Conservation (phyloP, 2,888 invertebrate genomes). For the Sympetrum striolatum region DNA sequence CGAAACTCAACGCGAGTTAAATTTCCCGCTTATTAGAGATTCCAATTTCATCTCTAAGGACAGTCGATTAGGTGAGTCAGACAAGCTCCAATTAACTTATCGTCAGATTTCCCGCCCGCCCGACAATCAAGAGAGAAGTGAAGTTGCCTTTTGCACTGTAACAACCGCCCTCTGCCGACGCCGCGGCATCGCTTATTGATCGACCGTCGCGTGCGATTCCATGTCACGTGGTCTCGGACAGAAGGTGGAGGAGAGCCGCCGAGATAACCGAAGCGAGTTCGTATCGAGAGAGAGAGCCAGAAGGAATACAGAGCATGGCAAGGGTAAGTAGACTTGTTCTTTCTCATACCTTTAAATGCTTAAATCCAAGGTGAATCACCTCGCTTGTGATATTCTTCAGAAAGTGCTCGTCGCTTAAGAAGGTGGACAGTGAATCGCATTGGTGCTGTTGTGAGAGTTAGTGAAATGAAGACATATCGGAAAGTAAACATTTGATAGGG, state of each 20-base stretch:
- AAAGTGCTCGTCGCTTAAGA: too few species aligned
- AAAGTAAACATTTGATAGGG: not conserved
- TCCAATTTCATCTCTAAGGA: too few species aligned
- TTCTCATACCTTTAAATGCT: not conserved
- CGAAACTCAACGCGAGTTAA: too few species aligned
- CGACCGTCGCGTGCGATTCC: not conserved
- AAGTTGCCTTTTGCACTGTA: not conserved
- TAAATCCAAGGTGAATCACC: too few species aligned
- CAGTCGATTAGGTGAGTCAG: too few species aligned
- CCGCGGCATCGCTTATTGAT: constrained; percentile 31
- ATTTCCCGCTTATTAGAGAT: too few species aligned
- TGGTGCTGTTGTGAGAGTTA: not conserved
- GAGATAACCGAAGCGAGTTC: not conserved
- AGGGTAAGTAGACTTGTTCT: not conserved
- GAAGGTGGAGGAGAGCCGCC: not conserved
- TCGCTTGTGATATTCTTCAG: too few species aligned
- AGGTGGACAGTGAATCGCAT: too few species aligned
- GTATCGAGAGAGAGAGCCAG: not conserved
- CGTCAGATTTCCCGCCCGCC: not conserved
- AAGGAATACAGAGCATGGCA: constrained; percentile 9
- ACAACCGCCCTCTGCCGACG: constrained; percentile 10
- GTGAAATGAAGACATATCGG: not conserved
- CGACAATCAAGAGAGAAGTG: not conserved
- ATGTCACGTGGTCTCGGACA: not conserved
- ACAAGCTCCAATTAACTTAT: not conserved